Percentiles rank a stretch among this genome's conserved stretches.
Evolutionary conservation across 2,888 invertebrate species (phyloP).

Genomic region (Pandemis cinnamomeana): DNA sequence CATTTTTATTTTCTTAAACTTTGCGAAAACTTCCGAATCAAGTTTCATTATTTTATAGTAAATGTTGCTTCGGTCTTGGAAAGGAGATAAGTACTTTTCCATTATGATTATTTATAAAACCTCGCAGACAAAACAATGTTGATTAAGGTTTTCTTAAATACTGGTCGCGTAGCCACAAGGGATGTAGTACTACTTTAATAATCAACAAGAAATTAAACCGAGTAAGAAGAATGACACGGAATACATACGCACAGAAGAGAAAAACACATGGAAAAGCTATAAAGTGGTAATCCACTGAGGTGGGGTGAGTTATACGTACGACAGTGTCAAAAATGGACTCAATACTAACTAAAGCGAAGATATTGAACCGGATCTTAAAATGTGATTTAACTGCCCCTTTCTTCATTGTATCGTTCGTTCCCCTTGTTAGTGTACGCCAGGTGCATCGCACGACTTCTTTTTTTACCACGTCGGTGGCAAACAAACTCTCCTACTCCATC

Average conservation of each 20-base stretch:
- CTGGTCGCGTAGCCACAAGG: background rate
- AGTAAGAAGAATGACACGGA: background rate
- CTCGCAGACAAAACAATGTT: background rate
- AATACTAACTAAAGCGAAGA: background rate
- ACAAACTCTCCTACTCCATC: too few relatives aligned
- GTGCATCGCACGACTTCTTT: background rate
- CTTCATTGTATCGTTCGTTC: background rate
- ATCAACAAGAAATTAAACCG: background rate
- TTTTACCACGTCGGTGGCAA: too few relatives aligned
- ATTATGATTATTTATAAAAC: constrained; percentile 2
- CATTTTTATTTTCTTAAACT: background rate
- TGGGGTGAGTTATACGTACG: background rate
- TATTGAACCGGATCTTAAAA: background rate
- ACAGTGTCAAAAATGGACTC: too few relatives aligned
- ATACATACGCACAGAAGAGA: background rate
- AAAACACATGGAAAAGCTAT: background rate
- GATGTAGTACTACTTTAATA: background rate
- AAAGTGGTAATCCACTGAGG: too few relatives aligned
- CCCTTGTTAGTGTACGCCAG: background rate
- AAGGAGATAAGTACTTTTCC: constrained; percentile 1
- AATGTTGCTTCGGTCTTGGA: background rate
- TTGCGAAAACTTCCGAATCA: background rate
- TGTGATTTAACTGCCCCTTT: background rate
- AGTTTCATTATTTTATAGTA: background rate
- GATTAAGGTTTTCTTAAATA: background rate